Evolutionary conservation across 2,888 invertebrate genomes (phyloP).

Genomic region (Hypomecis punctinalis): DNA sequence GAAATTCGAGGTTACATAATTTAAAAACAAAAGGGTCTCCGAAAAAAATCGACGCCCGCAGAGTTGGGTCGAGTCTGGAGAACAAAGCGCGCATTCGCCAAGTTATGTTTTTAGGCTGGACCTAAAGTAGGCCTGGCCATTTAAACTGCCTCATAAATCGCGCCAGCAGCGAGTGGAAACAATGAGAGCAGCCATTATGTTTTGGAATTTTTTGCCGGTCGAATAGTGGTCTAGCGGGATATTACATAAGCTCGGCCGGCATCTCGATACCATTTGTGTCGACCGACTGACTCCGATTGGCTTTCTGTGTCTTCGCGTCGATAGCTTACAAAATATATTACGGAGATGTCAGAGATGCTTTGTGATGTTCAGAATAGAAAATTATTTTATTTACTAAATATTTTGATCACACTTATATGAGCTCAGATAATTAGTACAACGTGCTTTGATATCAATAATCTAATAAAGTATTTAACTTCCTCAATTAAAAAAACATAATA

Average conservation of each 20-base stretch:
- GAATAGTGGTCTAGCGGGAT: constrained; percentile 64
- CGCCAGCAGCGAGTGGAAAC: constrained; percentile 67
- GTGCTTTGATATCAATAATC: constrained; percentile 1
- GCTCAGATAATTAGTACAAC: constrained; percentile 5
- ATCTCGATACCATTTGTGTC: constrained; percentile 55
- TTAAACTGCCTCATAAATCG: constrained; percentile 80
- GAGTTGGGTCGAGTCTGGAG: constrained; percentile 59
- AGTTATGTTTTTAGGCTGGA: constrained; percentile 68
- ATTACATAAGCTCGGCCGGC: constrained; percentile 62
- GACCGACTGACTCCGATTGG: constrained; percentile 52
- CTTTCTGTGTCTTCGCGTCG: constrained; percentile 46
- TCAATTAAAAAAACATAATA: constrained; percentile 15
- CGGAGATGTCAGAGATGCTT: neutral
- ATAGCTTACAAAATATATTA: constrained; percentile 11
- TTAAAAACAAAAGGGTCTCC: constrained; percentile 76
- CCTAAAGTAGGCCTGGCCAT: constrained; percentile 68
- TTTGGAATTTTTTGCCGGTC: constrained; percentile 58
- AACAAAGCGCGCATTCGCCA: constrained; percentile 72
- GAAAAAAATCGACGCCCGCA: constrained; percentile 66
- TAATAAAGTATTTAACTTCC: constrained; percentile 15
- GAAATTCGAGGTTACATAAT: constrained; percentile 74
- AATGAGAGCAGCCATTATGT: constrained; percentile 70
- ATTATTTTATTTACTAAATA: neutral
- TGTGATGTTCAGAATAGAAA: neutral
- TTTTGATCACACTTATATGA: neutral